Base-by-base conservation (phyloP, 2,797 vertebrate species). In the Pseudochirops corinnae region DNA sequence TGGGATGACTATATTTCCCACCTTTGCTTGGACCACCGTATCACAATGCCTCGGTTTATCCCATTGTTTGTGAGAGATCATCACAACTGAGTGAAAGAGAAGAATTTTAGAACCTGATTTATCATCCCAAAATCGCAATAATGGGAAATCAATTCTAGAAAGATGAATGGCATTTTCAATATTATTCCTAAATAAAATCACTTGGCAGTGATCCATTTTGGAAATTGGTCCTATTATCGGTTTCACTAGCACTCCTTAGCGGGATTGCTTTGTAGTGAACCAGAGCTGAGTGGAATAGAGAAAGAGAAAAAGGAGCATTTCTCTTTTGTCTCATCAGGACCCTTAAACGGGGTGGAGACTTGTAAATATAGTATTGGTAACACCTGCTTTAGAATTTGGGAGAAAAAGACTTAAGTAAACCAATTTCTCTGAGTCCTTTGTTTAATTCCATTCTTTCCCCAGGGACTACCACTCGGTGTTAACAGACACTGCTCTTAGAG, bases 381-480 rank as follows among this genome's bases (percentile, higher is more conserved):
- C 74, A 94, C 53, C 90, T 21, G 55, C 94, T 94, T 94, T 95
- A 95, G 46, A 57, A 94, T 90, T 29, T 93, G 92, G 55, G 92
- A 94, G 82, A 58, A 82, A 95, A 39, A 93, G 87, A 13, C 7
- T 11, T 5, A 46, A 55, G 52, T 91, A 96, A 90, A 92, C 94
- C 74, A 3, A 1, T 39, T 90, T 91, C 55, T 31, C 93, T 82
- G 90, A 97, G 96, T 96, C 94, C 91, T 97, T 97, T 97, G 96
- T 97, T 96, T 95, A 94, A 55, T 90, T 55, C 6, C 60, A 28
- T 24, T 2, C 90, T 55, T 94, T 56, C 26, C 90, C 67, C 6
- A 3, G 24, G 39, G 74, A 87, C 21, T 87, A 12, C 21, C 26
- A 21, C 50, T 50, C 28, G 91, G 1, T 90, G 46, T 31, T 91